Percentiles rank a stretch among this genome's conserved stretches.
phyloP scores from a whole-genome alignment of 23 tunicate genomes.

The Ascidia mentula region DNA sequence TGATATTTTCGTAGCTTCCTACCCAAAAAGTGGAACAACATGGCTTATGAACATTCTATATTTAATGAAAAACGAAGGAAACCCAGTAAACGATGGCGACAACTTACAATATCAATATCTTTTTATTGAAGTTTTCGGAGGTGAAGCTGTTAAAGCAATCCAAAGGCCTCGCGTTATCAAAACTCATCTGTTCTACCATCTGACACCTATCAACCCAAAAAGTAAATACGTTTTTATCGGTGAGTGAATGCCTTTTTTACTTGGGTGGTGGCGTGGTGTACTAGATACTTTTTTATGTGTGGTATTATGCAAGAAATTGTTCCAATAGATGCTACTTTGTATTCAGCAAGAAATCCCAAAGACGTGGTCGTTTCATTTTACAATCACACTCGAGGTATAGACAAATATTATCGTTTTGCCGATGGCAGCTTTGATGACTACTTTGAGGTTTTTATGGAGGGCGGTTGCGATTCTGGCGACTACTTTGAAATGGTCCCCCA shows the following conservation, averaged over 20 bases:
- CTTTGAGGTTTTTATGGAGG: conserved; percentile 52
- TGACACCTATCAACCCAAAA: conserved; percentile 17
- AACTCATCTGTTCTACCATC: conserved; percentile 26
- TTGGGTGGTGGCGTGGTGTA: no score
- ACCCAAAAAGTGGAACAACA: conserved; percentile 59
- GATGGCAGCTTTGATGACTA: conserved; percentile 65
- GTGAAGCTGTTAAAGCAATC: background rate
- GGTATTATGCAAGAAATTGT: no score
- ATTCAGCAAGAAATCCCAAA: conserved; percentile 64
- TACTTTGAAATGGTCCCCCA: conserved; percentile 51
- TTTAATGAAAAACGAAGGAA: conserved; percentile 24
- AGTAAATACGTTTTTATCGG: conserved; percentile 54
- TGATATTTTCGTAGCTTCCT: conserved; percentile 34
- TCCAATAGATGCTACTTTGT: no score
- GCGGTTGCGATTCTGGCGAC: conserved; percentile 54
- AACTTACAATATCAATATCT: conserved; percentile 11
- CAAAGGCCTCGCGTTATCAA: conserved; percentile 45
- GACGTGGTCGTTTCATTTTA: conserved; percentile 51
- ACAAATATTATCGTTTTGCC: conserved; percentile 16
- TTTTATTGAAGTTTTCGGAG: conserved; percentile 39
- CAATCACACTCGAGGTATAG: conserved; percentile 61
- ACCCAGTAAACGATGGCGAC: conserved; percentile 8
- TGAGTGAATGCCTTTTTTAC: no score
- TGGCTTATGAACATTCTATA: conserved; percentile 47
- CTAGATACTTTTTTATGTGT: no score